Base-by-base conservation (phyloP, 2,797 vertebrate species). In the Pempheris klunzingeri region DNA sequence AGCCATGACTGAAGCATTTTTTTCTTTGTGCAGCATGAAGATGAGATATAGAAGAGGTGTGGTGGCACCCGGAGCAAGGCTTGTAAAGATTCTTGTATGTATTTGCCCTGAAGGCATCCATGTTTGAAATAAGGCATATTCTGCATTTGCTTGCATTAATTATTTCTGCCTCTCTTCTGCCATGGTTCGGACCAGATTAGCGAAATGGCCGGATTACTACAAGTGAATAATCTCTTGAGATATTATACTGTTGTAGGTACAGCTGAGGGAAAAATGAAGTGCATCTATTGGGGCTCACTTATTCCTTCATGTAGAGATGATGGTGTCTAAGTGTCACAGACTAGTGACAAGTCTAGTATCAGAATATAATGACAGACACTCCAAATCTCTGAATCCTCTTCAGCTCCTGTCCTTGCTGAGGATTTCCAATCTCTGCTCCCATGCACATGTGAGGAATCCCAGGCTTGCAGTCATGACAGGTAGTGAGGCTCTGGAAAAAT, bases 361-460 rank as follows among this genome's bases (percentile, higher is more conserved):
- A 78, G 74, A 55, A 76, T 78, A 65, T 75, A 64, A 88, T 70
- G 63, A 24, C 79, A 87, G 80, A 65, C 75, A 57, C 64, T 68
- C 77, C 63, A 84, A 83, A 91, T 81, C 84, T 88, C 64, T 26
- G 72, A 88, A 81, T 84, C 68, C 72, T 80, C 69, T 67, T 69
- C 55, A 60, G 63, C 61, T 58, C 46, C 54, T 59, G 72, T 78
- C 68, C 78, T 84, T 62, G 22, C 75, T 58, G 71, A 90, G 79
- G 80, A 87, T 88, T 87, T 88, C 82, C 82, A 83, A 78, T 88
- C 87, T 83, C 78, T 79, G 89, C 90, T 82, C 28, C 77, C 54
- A 68, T 88, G 83, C 82, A 83, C 78, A 83, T 72, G 80, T 86
- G 82, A 86, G 77, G 83, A 86, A 87, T 82, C 78, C 85, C 80